A percentile compares a stretch with the other conserved stretches of the same genome.
phyloP scores from a whole-genome alignment of 2,888 invertebrate species.

The Ichneumoninae sp. region DNA sequence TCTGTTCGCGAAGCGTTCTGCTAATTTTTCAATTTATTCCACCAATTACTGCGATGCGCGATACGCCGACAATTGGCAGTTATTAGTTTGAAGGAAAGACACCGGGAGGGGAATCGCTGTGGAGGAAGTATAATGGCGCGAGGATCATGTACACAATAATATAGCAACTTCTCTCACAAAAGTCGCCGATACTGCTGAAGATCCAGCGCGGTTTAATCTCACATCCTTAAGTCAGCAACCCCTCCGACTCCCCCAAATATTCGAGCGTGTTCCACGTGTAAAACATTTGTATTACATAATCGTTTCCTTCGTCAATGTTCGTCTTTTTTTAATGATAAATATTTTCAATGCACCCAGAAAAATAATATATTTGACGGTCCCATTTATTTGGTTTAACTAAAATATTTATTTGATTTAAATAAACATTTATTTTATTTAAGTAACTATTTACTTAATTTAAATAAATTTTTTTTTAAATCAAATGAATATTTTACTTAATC shows the following conservation, averaged over 20 bases:
- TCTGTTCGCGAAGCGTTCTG: constrained; percentile 69
- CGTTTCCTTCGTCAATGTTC: neutral
- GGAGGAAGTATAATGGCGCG: constrained; percentile 57
- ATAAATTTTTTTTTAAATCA: too few species aligned
- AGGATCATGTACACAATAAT: constrained; percentile 52
- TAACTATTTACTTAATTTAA: too few species aligned
- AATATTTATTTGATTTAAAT: too few species aligned
- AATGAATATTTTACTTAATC: too few species aligned
- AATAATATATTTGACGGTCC: too few species aligned
- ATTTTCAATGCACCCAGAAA: too few species aligned
- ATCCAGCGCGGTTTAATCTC: constrained; percentile 11
- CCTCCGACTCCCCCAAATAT: neutral
- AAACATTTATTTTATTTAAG: too few species aligned
- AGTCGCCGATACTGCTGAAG: constrained; percentile 3
- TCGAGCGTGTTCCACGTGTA: neutral
- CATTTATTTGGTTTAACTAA: too few species aligned
- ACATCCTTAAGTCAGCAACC: neutral
- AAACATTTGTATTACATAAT: neutral
- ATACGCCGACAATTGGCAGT: constrained; percentile 80
- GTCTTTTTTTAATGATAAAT: too few species aligned
- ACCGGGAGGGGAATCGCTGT: constrained; percentile 53
- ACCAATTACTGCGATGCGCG: constrained; percentile 79
- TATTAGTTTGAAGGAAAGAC: constrained; percentile 75
- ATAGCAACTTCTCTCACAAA: constrained; percentile 35
- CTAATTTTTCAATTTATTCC: constrained; percentile 83